Evolutionary conservation across 2,797 vertebrate genomes (phyloP), one percentile per base, ranked within the genome.

Genomic region (Micropoecilia bifurca): DNA sequence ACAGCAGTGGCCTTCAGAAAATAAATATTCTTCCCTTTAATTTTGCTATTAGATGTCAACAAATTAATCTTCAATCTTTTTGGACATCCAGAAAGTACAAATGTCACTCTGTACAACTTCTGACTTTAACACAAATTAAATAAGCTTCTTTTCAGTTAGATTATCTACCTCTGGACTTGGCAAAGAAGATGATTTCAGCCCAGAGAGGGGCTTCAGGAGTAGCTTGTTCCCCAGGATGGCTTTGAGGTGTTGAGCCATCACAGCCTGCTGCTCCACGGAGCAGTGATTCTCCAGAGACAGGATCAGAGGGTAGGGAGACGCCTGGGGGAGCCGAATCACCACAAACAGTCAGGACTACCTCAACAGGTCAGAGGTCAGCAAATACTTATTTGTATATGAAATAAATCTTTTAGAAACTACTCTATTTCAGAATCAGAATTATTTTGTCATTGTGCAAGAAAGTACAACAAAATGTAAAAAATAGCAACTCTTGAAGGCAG

Each of bases 211-310:
- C 76, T 96, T 89, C 0, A 92, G 96, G 85, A 99, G 93, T 85
- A 99, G 93, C 91, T 96, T 97, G 84, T 98, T 95, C 75, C 97
- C 97, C 46, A 99, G 95, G 93, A 99, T 98, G 85, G 93, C 86
- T 77, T 83, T 92, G 88, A 99, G 94, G 71, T 97, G 96, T 74
- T 12, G 91, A n/a, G 97, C 98, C 97, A 99, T 97, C 57, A 95
- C 95, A 0, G 93, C 85, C 93, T 99, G 98, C 92, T 99, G 98
- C 88, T 98, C 97, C 86, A 97, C 81, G 6, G 97, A 97, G 0
- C 98, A 99, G 96, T 99, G 98, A 93, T 99, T 99, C 95, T 99
- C 98, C 90, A 99, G 93, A 77, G 98, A 99, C 75, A 99, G 94
- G 93, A 99, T 97, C 83, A 96, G 83, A 73, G 94, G 94, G 76